Conservation (phyloP, 1,140 invertebrate genomes). For the Platorchestia sp. region DNA sequence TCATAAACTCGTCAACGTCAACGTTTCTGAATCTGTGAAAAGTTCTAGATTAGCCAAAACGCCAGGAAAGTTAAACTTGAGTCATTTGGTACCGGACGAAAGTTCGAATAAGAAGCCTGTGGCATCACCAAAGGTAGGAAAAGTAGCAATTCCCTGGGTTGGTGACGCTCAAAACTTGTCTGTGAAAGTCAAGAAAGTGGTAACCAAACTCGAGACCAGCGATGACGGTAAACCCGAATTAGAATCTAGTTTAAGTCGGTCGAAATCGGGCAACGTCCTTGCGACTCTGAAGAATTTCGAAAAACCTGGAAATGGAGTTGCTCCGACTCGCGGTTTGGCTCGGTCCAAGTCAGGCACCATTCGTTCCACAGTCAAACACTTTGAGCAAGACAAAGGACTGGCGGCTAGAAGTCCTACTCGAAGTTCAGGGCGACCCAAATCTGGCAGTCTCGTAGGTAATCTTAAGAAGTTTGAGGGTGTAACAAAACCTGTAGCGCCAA, state of each 20-base stretch:
- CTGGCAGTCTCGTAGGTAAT: not conserved
- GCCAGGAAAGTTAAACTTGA: not conserved
- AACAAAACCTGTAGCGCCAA: not conserved
- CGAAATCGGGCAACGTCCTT: conserved; percentile 60
- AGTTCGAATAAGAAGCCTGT: not conserved
- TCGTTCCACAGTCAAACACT: conserved; percentile 10
- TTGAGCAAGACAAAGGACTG: conserved; percentile 4
- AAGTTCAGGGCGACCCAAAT: not conserved
- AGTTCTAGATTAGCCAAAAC: not conserved
- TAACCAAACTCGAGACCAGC: conserved; percentile 61
- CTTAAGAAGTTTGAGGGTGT: not conserved
- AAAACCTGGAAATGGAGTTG: conserved; percentile 46
- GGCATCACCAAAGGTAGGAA: not conserved
- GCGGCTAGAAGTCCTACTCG: not conserved
- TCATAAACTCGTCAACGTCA: conserved; percentile 2
- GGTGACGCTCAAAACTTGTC: conserved; percentile 4
- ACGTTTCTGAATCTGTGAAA: not conserved
- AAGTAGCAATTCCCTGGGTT: conserved; percentile 57
- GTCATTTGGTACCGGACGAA: not conserved
- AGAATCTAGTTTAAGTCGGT: conserved; percentile 23
- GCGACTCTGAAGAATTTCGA: conserved; percentile 59
- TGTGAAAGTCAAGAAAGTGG: conserved; percentile 54
- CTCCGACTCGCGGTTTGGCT: conserved; percentile 27
- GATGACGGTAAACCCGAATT: conserved; percentile 13
- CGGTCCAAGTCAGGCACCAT: conserved; percentile 20